Percentiles rank a stretch among this genome's conserved stretches.
Evolutionary conservation across 2,888 invertebrate species (phyloP).

Genomic region (Xestia ashworthii): DNA sequence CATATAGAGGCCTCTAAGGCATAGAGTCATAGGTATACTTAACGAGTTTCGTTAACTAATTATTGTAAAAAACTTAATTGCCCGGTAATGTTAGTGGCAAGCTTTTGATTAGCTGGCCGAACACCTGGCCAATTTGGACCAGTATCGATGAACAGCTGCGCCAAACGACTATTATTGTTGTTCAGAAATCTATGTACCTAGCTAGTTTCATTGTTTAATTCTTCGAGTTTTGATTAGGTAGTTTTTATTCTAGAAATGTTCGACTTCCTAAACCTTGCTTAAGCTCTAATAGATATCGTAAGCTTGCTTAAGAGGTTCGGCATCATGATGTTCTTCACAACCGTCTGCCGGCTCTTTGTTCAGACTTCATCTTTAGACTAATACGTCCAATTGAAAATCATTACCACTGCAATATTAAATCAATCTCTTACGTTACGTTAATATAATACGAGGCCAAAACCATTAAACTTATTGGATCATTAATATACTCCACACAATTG

Average conservation of each 20-base stretch:
- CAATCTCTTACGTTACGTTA: conserved; percentile 15
- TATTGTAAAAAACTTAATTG: conserved; percentile 53
- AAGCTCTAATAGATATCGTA: background rate
- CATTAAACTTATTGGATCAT: conserved; percentile 27
- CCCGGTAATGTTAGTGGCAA: conserved; percentile 27
- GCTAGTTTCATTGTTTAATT: conserved; percentile 45
- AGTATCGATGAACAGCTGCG: conserved; percentile 32
- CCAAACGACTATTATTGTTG: conserved; percentile 26
- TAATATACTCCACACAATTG: conserved; percentile 26
- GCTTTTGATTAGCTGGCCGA: conserved; percentile 24
- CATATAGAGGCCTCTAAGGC: conserved; percentile 24
- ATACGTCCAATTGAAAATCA: conserved; percentile 17
- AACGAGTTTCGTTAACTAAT: conserved; percentile 48
- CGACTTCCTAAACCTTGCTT: background rate
- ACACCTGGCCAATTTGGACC: conserved; percentile 55
- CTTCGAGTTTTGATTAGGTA: conserved; percentile 28
- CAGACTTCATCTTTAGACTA: background rate
- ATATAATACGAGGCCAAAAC: background rate
- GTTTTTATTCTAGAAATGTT: background rate
- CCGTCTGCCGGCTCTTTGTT: no score
- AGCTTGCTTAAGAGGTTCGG: no score
- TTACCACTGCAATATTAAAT: conserved; percentile 3
- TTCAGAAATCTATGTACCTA: conserved; percentile 24
- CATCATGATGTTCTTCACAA: background rate
- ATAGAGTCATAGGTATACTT: conserved; percentile 6